A percentile compares a stretch with the other conserved stretches of the same genome.
phyloP scores from a whole-genome alignment of 2,113 vertebrate species.

The Geococcyx californianus region DNA sequence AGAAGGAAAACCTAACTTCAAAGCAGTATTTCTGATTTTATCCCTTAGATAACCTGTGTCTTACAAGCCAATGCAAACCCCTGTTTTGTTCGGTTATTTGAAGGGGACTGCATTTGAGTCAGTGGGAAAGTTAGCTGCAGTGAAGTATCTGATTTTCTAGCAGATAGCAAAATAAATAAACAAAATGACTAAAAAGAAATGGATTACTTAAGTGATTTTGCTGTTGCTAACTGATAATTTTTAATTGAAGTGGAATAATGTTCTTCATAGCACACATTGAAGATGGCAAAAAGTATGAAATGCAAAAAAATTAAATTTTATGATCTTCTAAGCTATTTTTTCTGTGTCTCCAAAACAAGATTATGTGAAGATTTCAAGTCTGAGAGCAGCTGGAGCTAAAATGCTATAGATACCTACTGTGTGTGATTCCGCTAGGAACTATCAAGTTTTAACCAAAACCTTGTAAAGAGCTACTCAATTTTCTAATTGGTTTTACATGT shows the following conservation, averaged over 20 bases:
- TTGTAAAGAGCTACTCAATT: background rate
- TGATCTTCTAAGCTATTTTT: slow-evolving; percentile 50
- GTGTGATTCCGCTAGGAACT: background rate
- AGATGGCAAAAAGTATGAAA: background rate
- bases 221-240: background rate
- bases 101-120: background rate
- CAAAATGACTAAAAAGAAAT: background rate
- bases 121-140: background rate
- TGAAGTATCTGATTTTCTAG: slow-evolving; percentile 2
- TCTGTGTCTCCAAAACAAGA: slow-evolving; percentile 41
- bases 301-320: slow-evolving; percentile 41
- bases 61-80: background rate
- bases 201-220: background rate
- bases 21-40: background rate
- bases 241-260: slow-evolving; percentile 6
- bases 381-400: slow-evolving; percentile 15
- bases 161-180: background rate
- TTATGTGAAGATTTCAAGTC: slow-evolving; percentile 19
- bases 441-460: slow-evolving; percentile 20
- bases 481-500: background rate
- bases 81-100: background rate
- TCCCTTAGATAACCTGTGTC: background rate
- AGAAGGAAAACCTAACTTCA: background rate
- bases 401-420: slow-evolving; percentile 9
- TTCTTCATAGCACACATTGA: background rate